Evolutionary conservation across 2,888 invertebrate genomes (phyloP).

Genomic region (Clistopyga incitator): DNA sequence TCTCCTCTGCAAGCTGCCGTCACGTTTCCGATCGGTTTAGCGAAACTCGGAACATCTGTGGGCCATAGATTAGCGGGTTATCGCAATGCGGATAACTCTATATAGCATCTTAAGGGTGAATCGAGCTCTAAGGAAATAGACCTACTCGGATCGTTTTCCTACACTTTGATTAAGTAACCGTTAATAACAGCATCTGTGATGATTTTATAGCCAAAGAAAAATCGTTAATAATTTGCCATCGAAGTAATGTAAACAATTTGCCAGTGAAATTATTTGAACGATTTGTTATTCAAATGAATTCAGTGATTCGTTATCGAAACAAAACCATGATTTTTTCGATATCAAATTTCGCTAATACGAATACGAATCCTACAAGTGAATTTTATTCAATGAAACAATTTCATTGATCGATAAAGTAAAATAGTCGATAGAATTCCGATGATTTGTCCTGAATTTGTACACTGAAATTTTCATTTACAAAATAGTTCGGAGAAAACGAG

Average conservation of each 20-base stretch:
- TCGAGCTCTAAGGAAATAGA: conserved; percentile 28
- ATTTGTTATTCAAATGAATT: too few species aligned
- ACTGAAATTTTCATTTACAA: too few species aligned
- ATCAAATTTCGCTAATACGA: too few species aligned
- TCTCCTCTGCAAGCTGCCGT: conserved; percentile 91
- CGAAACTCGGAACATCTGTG: conserved; percentile 87
- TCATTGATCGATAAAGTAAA: too few species aligned
- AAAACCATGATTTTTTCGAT: too few species aligned
- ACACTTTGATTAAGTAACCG: not conserved
- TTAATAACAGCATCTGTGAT: not conserved
- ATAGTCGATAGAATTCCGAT: too few species aligned
- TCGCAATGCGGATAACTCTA: conserved; percentile 51
- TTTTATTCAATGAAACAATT: too few species aligned
- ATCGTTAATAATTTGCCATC: too few species aligned
- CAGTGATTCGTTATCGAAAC: too few species aligned
- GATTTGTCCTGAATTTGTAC: not conserved
- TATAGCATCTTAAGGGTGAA: conserved; percentile 33
- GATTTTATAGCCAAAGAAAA: not conserved
- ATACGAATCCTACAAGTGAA: too few species aligned
- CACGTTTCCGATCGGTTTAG: conserved; percentile 89
- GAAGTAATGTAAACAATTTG: too few species aligned
- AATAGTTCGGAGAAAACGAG: not conserved
- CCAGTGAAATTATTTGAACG: too few species aligned
- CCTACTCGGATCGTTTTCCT: not conserved
- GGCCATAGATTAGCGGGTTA: conserved; percentile 67